phyloP scores from a whole-genome alignment of 2,888 invertebrate genomes.

The Polietes domitor region DNA sequence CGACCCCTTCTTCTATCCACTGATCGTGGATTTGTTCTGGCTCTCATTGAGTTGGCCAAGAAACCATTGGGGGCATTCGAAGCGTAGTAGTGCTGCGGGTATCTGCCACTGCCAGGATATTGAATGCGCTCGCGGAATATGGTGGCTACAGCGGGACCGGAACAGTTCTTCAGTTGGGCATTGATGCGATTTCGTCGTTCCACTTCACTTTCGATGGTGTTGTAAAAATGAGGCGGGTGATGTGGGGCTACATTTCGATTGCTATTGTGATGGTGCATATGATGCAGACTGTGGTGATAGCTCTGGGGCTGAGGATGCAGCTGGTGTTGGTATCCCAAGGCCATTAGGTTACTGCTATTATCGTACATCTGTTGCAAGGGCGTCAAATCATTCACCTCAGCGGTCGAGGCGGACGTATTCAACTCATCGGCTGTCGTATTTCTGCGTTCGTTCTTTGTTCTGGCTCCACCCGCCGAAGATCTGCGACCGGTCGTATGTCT shows the following conservation, averaged over 20 bases:
- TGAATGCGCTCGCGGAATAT: conserved; percentile 79
- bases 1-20: conserved; percentile 78
- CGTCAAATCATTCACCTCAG: conserved; percentile 72
- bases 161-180: conserved; percentile 75
- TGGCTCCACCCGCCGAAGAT: conserved; percentile 44
- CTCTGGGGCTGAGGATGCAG: conserved; percentile 63
- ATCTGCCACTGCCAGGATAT: conserved; percentile 74
- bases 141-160: conserved; percentile 75
- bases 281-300: conserved; percentile 71
- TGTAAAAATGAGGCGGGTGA: conserved; percentile 75
- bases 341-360: conserved; percentile 78
- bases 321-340: conserved; percentile 74
- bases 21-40: conserved; percentile 78
- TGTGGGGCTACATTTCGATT: conserved; percentile 71
- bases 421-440: conserved; percentile 71
- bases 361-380: conserved; percentile 77
- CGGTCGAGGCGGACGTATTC: conserved; percentile 73
- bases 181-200: conserved; percentile 80
- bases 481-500: conserved; percentile 71
- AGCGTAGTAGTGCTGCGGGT: conserved; percentile 74
- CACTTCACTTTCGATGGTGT: conserved; percentile 79
- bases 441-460: conserved; percentile 46
- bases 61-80: conserved; percentile 73
- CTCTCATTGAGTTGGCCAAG: conserved; percentile 73
- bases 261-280: conserved; percentile 69